Evolutionary conservation across 2,113 vertebrate species (phyloP).

Genomic region (Anthoscopus minutus): DNA sequence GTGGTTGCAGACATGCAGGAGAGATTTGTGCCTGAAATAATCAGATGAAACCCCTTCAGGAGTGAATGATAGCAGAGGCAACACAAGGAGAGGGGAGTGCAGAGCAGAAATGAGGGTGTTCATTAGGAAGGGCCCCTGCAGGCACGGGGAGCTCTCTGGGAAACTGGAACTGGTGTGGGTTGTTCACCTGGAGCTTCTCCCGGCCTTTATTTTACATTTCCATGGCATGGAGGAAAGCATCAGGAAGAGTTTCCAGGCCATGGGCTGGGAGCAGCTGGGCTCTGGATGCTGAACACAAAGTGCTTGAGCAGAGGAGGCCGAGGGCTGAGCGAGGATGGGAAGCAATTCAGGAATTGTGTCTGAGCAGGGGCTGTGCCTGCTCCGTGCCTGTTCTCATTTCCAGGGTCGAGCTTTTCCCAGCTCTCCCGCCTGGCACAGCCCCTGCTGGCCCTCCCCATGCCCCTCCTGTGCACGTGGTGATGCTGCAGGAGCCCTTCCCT

Average conservation of each 20-base stretch:
- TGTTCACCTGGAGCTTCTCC: not conserved
- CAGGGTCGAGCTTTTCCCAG: not conserved
- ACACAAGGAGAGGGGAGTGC: not conserved
- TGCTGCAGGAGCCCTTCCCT: not conserved
- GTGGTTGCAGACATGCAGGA: not conserved
- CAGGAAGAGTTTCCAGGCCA: not conserved
- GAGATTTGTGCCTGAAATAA: not conserved
- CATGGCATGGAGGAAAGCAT: accelerated
- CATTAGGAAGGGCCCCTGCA: accelerated
- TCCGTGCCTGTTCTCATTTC: not conserved
- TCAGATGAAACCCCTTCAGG: not conserved
- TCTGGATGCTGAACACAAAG: not conserved
- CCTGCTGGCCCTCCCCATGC: not conserved
- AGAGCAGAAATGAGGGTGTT: not conserved
- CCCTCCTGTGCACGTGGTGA: not conserved
- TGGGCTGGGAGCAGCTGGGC: not conserved
- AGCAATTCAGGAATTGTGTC: not conserved
- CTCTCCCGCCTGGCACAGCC: not conserved
- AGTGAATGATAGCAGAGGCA: not conserved
- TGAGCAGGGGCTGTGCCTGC: not conserved
- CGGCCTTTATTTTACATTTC: not conserved
- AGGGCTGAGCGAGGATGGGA: not conserved
- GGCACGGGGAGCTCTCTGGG: not conserved
- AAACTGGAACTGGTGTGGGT: accelerated
- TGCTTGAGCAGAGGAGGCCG: not conserved